Percentiles rank a stretch among this genome's conserved stretches.
phyloP scores from a whole-genome alignment of 2,888 invertebrate species.

The Steromphala cineraria region DNA sequence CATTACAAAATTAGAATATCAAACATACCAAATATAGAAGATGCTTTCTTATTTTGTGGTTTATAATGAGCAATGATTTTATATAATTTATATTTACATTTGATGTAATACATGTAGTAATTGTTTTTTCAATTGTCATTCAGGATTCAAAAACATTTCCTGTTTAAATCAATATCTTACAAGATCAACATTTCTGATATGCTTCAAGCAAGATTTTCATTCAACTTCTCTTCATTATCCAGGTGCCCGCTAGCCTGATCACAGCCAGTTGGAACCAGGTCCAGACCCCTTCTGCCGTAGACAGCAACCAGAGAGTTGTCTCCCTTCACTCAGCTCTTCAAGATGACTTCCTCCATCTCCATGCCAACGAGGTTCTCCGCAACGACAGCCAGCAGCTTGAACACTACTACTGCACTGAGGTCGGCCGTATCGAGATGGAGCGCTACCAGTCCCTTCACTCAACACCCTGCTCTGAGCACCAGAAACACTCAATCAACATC shows the following conservation, averaged over 20 bases:
- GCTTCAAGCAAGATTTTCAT: too few species aligned
- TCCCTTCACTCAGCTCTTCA: slow-evolving; percentile 36
- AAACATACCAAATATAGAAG: neutral
- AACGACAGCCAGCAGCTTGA: slow-evolving; percentile 47
- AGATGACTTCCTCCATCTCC: slow-evolving; percentile 47
- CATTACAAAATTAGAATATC: too few species aligned
- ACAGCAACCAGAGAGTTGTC: slow-evolving; percentile 20
- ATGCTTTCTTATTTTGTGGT: too few species aligned
- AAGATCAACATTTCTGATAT: neutral
- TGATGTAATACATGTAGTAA: too few species aligned
- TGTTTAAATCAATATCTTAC: neutral
- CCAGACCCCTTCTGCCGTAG: slow-evolving; percentile 27
- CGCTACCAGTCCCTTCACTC: slow-evolving; percentile 53
- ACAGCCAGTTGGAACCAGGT: slow-evolving; percentile 50
- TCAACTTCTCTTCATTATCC: slow-evolving; percentile 40
- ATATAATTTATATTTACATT: too few species aligned
- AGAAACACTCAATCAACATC: slow-evolving; percentile 45
- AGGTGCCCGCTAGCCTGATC: slow-evolving; percentile 59
- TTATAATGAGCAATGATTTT: too few species aligned
- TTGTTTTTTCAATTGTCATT: too few species aligned
- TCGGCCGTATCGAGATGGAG: slow-evolving; percentile 51
- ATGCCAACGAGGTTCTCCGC: slow-evolving; percentile 38
- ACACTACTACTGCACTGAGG: slow-evolving; percentile 50
- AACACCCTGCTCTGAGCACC: slow-evolving; percentile 38
- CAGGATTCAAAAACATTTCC: too few species aligned